Conservation (phyloP, 1,140 invertebrate genomes). For the Mactra quadrangularis region DNA sequence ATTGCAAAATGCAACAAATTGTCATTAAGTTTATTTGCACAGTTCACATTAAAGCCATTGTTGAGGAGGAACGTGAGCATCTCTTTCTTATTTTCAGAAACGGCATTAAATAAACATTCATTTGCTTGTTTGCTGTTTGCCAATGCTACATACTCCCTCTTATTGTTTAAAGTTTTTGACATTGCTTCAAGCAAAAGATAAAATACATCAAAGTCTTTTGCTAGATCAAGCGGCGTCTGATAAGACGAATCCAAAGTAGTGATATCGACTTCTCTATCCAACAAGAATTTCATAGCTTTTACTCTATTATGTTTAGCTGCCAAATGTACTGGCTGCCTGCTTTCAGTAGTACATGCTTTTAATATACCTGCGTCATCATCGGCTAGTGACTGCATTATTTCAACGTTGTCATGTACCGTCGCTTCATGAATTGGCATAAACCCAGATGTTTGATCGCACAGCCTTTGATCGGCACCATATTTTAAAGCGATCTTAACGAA, state of each 20-base stretch:
- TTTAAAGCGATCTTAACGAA: not conserved
- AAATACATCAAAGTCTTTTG: not conserved
- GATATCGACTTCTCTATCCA: slow-evolving; percentile 14
- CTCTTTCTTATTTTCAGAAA: not conserved
- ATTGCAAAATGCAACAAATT: not conserved
- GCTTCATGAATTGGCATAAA: slow-evolving; percentile 2
- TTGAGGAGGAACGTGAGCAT: not conserved
- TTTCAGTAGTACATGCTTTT: not conserved
- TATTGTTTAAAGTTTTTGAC: not conserved
- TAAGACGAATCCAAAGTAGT: slow-evolving; percentile 27
- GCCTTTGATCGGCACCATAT: slow-evolving; percentile 7
- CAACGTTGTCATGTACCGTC: not conserved
- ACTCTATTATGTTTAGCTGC: not conserved
- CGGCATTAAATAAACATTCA: not conserved
- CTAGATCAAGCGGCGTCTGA: slow-evolving; percentile 4
- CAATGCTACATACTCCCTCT: not conserved
- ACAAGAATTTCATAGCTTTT: not conserved
- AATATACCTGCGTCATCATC: not conserved
- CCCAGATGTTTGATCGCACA: not conserved
- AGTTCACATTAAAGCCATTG: slow-evolving; percentile 1
- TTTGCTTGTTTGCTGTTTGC: not conserved
- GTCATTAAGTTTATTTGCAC: not conserved
- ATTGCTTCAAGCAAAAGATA: slow-evolving; percentile 19
- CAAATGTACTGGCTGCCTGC: slow-evolving; percentile 1
- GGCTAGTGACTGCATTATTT: not conserved